Evolutionary conservation across 2,797 vertebrate genomes (phyloP).

Genomic region (Heteromormyrus szaboi): DNA sequence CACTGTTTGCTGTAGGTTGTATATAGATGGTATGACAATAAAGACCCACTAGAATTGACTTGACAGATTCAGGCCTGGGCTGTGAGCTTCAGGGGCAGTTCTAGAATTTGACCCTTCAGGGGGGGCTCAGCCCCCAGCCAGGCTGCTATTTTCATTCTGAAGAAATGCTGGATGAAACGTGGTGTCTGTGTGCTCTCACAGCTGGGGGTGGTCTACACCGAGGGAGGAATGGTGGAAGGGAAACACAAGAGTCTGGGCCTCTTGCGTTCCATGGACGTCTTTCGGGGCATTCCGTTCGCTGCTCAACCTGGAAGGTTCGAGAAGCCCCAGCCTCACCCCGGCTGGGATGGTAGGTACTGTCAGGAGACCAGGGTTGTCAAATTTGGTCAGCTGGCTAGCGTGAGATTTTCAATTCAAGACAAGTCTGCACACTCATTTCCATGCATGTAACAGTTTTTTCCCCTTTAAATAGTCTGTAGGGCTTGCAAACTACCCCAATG

Average conservation of each 20-base stretch:
- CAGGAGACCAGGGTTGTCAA: background rate
- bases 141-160: background rate
- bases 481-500: background rate
- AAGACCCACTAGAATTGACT: background rate
- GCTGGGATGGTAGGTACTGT: conserved; percentile 75
- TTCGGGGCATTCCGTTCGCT: conserved; percentile 85
- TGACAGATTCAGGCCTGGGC: background rate
- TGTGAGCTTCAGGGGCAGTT: background rate
- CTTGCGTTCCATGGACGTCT: conserved; percentile 66
- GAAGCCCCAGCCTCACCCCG: conserved; percentile 74
- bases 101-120: background rate
- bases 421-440: background rate
- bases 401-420: background rate
- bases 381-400: background rate
- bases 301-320: conserved; percentile 67
- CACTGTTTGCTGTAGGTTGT: background rate
- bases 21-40: background rate
- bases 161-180: background rate
- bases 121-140: background rate
- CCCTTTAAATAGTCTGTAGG: background rate
- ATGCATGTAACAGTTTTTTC: background rate
- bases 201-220: conserved; percentile 79
- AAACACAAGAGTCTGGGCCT: conserved; percentile 59
- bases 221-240: conserved; percentile 82
- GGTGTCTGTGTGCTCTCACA: conserved; percentile 35